Conservation (phyloP, 2,797 vertebrate species). For the Darevskia nairensis region DNA sequence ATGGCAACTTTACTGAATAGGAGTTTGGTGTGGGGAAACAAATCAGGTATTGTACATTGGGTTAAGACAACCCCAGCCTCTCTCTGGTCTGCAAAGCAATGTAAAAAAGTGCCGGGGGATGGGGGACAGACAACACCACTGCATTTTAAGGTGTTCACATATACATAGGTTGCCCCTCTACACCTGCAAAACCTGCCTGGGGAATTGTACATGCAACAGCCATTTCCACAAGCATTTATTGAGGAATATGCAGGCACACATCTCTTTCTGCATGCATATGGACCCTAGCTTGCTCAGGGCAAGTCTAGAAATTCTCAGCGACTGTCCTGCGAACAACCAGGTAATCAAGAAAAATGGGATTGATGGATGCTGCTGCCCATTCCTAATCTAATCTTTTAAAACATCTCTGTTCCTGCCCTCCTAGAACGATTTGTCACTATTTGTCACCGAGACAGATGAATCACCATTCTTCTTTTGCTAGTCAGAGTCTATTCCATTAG, state of each 20-base stretch:
- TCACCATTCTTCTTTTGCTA: conserved; percentile 47
- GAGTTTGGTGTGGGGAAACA: too few species aligned
- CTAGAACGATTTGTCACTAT: conserved; percentile 55
- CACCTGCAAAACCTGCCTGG: background rate
- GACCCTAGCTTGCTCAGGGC: background rate
- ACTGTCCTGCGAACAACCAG: conserved; percentile 40
- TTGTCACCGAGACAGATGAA: conserved; percentile 52
- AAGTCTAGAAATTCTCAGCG: conserved; percentile 37
- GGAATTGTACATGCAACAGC: background rate
- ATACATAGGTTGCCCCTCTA: background rate
- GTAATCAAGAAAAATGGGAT: conserved; percentile 49
- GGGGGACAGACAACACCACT: too few species aligned
- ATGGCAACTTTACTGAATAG: too few species aligned
- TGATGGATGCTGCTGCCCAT: conserved; percentile 43
- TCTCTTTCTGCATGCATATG: background rate
- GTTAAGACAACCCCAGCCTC: too few species aligned
- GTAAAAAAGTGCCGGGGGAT: too few species aligned
- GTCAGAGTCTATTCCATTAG: conserved; percentile 41
- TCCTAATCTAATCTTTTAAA: conserved; percentile 61
- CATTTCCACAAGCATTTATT: background rate
- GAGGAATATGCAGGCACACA: background rate
- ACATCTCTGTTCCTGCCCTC: background rate
- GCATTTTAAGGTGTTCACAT: too few species aligned
- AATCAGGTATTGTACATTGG: too few species aligned
- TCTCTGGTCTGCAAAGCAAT: too few species aligned